A percentile compares a stretch with the other conserved stretches of the same genome.
These are phyloP conservation scores for Ochotona curzoniae DNA, from an alignment of 2,113 vertebrate genomes.

Conservation along the genomic window DNA sequence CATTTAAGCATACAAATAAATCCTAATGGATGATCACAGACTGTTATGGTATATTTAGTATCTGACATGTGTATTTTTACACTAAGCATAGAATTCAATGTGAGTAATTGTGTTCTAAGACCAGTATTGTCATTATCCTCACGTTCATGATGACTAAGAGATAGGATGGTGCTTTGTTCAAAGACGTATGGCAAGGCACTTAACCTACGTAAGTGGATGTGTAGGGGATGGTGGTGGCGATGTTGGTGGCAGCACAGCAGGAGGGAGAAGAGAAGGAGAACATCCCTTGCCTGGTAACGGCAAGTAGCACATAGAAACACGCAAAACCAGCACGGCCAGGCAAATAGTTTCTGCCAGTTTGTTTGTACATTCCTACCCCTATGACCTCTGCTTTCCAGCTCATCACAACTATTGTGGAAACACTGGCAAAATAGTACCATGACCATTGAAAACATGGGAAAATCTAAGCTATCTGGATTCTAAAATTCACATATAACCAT, in stretches of 20 bases:
- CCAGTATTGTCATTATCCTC: not conserved
- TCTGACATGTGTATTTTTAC: not conserved
- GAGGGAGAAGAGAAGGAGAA: no score
- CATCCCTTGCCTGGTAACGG: not conserved
- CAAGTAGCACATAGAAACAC: accelerated
- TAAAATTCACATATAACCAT: not conserved
- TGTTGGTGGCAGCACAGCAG: no score
- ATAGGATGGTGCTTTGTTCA: not conserved
- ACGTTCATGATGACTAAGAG: not conserved
- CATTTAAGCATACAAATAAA: slow-evolving; percentile 26
- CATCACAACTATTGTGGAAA: not conserved
- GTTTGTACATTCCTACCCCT: not conserved
- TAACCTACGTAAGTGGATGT: accelerated
- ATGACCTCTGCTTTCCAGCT: not conserved
- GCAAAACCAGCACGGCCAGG: not conserved
- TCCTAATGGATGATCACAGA: not conserved
- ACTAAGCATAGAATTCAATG: not conserved
- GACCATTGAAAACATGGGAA: not conserved
- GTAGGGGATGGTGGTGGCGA: no score
- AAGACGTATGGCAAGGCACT: not conserved
- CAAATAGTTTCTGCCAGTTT: not conserved
- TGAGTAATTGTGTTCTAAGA: not conserved
- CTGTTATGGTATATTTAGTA: not conserved
- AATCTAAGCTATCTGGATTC: not conserved
- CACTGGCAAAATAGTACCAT: not conserved